These are phyloP conservation scores for Anguilla rostrata DNA, from an alignment of 2,113 vertebrate species.

Conservation along the genomic window DNA sequence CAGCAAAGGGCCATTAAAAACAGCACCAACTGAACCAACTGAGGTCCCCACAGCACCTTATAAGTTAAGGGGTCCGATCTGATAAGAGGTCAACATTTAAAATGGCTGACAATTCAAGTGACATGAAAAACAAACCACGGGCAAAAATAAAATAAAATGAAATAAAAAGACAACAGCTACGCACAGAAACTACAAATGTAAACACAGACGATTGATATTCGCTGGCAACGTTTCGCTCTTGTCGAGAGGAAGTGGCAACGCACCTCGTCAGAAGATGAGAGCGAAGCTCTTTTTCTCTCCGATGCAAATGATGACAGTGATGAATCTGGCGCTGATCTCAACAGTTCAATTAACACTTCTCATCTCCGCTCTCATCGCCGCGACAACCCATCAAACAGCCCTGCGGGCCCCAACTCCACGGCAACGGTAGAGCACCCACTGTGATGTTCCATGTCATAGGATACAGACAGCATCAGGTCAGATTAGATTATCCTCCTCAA, in stretches of 20 bases:
- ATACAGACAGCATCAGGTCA: background rate
- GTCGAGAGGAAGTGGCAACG: background rate
- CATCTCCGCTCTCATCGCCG: background rate
- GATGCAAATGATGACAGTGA: background rate
- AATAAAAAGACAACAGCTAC: no score
- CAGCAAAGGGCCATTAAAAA: background rate
- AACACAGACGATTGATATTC: background rate
- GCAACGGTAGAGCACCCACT: no score
- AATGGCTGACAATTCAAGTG: background rate
- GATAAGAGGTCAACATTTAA: background rate
- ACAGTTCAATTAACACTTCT: background rate
- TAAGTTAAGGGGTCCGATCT: background rate
- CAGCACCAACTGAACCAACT: background rate
- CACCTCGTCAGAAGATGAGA: background rate
- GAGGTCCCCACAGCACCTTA: background rate
- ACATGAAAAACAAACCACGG: background rate
- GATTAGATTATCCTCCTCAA: background rate
- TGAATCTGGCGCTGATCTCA: background rate
- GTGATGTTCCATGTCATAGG: background rate
- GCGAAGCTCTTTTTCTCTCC: background rate
- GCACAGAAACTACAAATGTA: background rate
- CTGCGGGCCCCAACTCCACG: background rate
- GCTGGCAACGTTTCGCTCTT: background rate
- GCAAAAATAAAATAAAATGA: no score
- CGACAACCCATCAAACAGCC: background rate